Evolutionary conservation across 2,888 invertebrate genomes (phyloP), one percentile per base, ranked within the genome.

Genomic region (Proisotoma minuta): DNA sequence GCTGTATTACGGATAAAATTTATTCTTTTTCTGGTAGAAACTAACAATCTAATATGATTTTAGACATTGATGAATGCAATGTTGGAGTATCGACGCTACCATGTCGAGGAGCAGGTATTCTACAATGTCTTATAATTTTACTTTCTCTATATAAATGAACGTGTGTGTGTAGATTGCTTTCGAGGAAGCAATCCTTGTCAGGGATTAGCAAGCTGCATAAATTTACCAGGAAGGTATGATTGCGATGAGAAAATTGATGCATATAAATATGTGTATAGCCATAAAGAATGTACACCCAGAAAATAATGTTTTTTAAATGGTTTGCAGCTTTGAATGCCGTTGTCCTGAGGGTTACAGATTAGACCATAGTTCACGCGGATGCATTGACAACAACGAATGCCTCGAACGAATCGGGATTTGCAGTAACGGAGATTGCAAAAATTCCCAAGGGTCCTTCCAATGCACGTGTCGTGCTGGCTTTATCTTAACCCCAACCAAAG

Each of bases 171-270:
- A 27, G 52, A 54, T n/a, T 50, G 23, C 26, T 56, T 50, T 18
- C 79, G 83, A 54, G 79, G 79, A 20, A 84, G 84, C 1, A 81
- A 83, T 75, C 86, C 87, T 24, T 86, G 87, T 78, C 82, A 84
- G 74, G 86, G 87, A 0, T 85, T 87, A 74, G 87, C 86, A 48
- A 86, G 87, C 76, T 91, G 91, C 78, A 82, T 86, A 20, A 91
- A 91, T 79, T 79, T 86, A 61, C 87, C 87, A n/a, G 87, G 90
- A 50, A 84, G 84, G 51, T 90, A 85, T 79, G 86, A 87, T 76
- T n/a, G n/a, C n/a, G n/a, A n/a, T n/a, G n/a, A n/a, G n/a, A n/a
- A n/a, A n/a, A n/a, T n/a, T n/a, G n/a, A n/a, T n/a, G n/a, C n/a
- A n/a, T n/a, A n/a, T n/a, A n/a, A n/a, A n/a, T n/a, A n/a, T n/a